Base-by-base conservation (phyloP, 1,140 invertebrate species). In the Tetragonula clypearis region DNA sequence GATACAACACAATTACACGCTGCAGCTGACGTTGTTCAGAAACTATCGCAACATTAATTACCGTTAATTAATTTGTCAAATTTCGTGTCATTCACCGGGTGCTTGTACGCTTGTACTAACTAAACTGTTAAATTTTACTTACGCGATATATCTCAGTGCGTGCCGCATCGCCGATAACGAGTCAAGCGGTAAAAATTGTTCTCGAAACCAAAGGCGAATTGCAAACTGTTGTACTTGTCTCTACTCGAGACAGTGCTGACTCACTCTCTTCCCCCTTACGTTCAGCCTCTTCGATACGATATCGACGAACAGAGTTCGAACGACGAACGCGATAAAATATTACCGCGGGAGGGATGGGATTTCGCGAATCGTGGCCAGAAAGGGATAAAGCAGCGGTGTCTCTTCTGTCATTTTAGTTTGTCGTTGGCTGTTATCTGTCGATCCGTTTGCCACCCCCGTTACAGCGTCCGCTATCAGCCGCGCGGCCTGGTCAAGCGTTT, bases 341-440 rank as follows among this genome's bases (percentile, higher is more conserved):
- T 58, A 79, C 62, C 41, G 75, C 35, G 19, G 58, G 23, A n/a
- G 11, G 41, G 79, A 84, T 75, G 49, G 69, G 19, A 82, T 87
- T 87, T 75, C 72, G 84, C 74, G 87, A 35, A 85, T 85, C 84
- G 79, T 74, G 82, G 60, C 56, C 79, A 85, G 83, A 85, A 81
- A 82, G 53, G 86, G 78, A 88, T 68, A 74, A 85, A 88, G 72
- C 84, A 71, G 68, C n/a, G 30, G 73, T 14, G 49, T 58, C 76
- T 82, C 65, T 78, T 86, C 79, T 74, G 84, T 89, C 87, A 80
- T 88, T 89, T 88, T 69, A 66, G 82, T 26, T 86, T 79, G 58
- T 72, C 83, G 58, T 60, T 76, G 78, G 78, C 69, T 69, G 83
- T 88, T 86, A 88, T 89, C 88, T 75, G 86, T 77, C 86, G 73